A percentile compares a stretch with the other conserved stretches of the same genome.
phyloP scores from a whole-genome alignment of 2,113 vertebrate species.

The Periophthalmus modestus region DNA sequence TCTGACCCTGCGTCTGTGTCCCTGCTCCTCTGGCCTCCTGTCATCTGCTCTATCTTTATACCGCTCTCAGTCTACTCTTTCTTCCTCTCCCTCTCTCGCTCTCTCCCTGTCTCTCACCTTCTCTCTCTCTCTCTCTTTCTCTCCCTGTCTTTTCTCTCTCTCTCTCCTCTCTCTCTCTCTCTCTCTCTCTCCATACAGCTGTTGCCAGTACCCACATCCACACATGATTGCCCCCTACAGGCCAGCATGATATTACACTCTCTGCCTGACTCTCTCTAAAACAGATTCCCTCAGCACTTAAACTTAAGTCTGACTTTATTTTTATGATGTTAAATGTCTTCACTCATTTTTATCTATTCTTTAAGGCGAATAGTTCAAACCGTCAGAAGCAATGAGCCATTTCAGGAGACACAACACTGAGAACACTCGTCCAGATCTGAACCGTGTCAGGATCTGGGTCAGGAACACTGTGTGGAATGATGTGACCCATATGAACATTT shows the following conservation, averaged over 20 bases:
- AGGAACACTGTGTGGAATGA: too few relatives aligned
- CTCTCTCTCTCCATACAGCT: constrained; percentile 9
- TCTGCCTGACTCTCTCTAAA: constrained; percentile 3
- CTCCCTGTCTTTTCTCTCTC: background rate
- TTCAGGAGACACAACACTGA: too few relatives aligned
- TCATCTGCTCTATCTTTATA: constrained; percentile 10
- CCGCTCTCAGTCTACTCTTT: background rate
- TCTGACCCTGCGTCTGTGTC: background rate
- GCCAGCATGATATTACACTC: constrained; percentile 7
- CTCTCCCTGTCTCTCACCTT: too few relatives aligned
- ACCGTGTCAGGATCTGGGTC: too few relatives aligned
- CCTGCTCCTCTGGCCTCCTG: background rate
- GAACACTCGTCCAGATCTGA: too few relatives aligned
- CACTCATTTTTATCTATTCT: background rate
- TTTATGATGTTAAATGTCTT: background rate
- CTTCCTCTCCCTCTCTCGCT: too few relatives aligned
- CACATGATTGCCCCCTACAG: constrained; percentile 12
- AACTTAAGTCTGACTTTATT: background rate
- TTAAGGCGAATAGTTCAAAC: too few relatives aligned
- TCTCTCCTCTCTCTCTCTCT: background rate
- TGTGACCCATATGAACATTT: background rate
- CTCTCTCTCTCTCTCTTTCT: too few relatives aligned
- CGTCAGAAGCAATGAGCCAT: too few relatives aligned
- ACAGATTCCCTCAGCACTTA: too few relatives aligned
- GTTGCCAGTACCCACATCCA: constrained; percentile 19